Percentiles rank a stretch among this genome's conserved stretches.
phyloP scores from a whole-genome alignment of 2,888 invertebrate genomes.

The Matsumyia berberina region DNA sequence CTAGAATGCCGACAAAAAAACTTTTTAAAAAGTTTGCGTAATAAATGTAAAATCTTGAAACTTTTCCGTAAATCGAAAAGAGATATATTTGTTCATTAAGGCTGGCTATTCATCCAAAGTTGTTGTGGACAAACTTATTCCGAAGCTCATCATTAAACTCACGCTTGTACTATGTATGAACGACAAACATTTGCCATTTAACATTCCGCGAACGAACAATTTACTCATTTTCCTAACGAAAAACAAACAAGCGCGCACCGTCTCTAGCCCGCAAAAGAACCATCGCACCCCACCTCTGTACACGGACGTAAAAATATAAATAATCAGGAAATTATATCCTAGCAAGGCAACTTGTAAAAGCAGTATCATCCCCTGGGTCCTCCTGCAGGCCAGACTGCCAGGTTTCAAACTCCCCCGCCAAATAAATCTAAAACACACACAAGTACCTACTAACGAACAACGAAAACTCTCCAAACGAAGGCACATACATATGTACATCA shows the following conservation, averaged over 20 bases:
- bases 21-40: no score
- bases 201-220: conserved; percentile 16
- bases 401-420: conserved; percentile 12
- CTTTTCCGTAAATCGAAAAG: neutral
- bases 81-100: neutral
- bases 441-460: conserved; percentile 27
- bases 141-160: neutral
- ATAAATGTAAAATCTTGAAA: no score
- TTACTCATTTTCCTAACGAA: conserved; percentile 32
- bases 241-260: conserved; percentile 21
- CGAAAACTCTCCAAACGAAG: conserved; percentile 50
- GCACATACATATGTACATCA: conserved; percentile 45
- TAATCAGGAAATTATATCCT: conserved; percentile 65
- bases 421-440: conserved; percentile 17
- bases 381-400: conserved; percentile 42
- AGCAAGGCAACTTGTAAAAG: conserved; percentile 42
- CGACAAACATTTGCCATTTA: conserved; percentile 32
- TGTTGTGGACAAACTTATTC: neutral
- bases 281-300: neutral
- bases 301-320: conserved; percentile 29
- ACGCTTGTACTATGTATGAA: neutral
- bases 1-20: no score
- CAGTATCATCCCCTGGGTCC: conserved; percentile 25
- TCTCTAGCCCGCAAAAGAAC: neutral
- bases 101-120: neutral